These are phyloP conservation scores for Meteorus sp. DNA, from an alignment of 1,140 invertebrate genomes.

Conservation along the genomic window DNA sequence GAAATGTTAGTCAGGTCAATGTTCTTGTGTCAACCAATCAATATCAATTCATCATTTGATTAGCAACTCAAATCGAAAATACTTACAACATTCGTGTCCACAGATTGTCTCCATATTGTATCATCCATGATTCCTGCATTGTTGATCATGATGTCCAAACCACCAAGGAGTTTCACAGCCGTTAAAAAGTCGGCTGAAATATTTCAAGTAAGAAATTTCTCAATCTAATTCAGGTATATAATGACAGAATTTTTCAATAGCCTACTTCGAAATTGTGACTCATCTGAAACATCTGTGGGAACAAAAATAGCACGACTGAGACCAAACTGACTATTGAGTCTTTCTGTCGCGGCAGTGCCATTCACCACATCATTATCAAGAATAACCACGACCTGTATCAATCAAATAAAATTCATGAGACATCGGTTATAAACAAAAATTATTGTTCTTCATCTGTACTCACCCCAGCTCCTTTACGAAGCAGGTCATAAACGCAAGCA, in stretches of 20 bases:
- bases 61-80: not conserved
- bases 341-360: not conserved
- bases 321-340: not conserved
- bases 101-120: constrained; percentile 46
- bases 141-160: constrained; percentile 66
- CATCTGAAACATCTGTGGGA: not conserved
- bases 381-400: not conserved
- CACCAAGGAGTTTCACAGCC: constrained; percentile 49
- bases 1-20: not conserved
- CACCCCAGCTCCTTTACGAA: no score
- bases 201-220: not conserved
- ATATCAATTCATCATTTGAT: not conserved
- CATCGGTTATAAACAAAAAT: no score
- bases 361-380: not conserved
- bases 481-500: no score
- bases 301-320: not conserved
- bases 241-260: not conserved
- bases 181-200: constrained; percentile 41
- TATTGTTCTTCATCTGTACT: no score
- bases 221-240: not conserved
- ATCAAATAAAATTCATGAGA: not conserved
- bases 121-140: constrained; percentile 66
- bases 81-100: constrained; percentile 58
- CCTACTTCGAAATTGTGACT: not conserved
- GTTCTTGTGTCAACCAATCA: not conserved